Conservation (phyloP, 2,888 invertebrate genomes). For the Thera britannica region DNA sequence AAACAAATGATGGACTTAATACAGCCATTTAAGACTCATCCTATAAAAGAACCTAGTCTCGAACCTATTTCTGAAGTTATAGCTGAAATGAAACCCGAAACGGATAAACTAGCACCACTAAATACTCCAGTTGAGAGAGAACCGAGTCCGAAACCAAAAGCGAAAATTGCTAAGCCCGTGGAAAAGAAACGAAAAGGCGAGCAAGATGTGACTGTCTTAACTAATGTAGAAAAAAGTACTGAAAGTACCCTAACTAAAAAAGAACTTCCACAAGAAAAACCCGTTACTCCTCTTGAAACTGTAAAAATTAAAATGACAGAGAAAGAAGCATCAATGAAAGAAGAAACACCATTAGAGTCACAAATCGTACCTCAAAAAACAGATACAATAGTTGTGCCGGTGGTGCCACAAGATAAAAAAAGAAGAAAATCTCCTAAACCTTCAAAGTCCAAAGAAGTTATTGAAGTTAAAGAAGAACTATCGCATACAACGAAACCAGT, state of each 20-base stretch:
- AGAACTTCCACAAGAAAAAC: constrained; percentile 9
- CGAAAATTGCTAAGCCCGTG: constrained; percentile 71
- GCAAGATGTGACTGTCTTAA: constrained; percentile 32
- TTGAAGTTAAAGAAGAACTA: constrained; percentile 15
- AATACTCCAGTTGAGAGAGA: constrained; percentile 35
- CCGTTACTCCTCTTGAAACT: neutral
- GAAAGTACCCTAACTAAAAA: constrained; percentile 16
- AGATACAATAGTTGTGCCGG: constrained; percentile 28
- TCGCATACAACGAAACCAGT: neutral
- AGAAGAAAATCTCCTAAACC: constrained; percentile 51
- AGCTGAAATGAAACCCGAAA: constrained; percentile 19
- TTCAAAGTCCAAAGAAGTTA: constrained; percentile 36
- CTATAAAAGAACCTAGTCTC: constrained; percentile 21
- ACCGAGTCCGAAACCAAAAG: constrained; percentile 56
- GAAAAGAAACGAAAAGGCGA: constrained; percentile 65
- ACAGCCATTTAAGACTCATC: constrained; percentile 7
- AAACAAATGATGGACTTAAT: constrained; percentile 19
- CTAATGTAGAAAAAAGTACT: constrained; percentile 10
- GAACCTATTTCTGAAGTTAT: constrained; percentile 39
- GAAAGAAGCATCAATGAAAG: constrained; percentile 15
- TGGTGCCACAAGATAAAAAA: constrained; percentile 48
- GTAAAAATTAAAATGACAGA: constrained; percentile 20
- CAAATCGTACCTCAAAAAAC: neutral
- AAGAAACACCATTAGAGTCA: neutral
- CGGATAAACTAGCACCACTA: constrained; percentile 11